These are phyloP conservation scores for Phaethornis superciliosus DNA, from an alignment of 2,113 vertebrate species.

Conservation along the genomic window DNA sequence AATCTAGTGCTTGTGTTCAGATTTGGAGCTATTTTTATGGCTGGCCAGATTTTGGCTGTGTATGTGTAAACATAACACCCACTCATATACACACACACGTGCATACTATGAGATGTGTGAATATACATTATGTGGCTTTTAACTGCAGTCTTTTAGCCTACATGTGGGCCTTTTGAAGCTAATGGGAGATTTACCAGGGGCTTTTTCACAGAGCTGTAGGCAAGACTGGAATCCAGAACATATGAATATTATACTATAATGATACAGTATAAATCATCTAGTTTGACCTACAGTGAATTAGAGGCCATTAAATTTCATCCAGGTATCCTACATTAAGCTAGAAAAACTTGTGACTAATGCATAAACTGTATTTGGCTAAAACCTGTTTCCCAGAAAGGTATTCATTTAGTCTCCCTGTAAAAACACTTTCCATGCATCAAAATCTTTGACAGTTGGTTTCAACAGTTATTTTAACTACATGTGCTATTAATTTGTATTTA, in stretches of 20 bases:
- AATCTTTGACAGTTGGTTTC: slow-evolving; percentile 24
- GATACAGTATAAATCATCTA: slow-evolving; percentile 2
- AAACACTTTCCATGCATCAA: background rate
- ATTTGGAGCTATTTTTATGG: background rate
- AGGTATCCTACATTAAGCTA: slow-evolving; percentile 25
- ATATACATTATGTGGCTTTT: slow-evolving; percentile 62
- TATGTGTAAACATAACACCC: slow-evolving; percentile 33
- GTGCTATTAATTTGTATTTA: background rate
- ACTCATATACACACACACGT: slow-evolving; percentile 34
- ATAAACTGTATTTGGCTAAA: slow-evolving; percentile 51
- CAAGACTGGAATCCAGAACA: slow-evolving; percentile 54
- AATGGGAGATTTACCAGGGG: slow-evolving; percentile 73
- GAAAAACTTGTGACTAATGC: slow-evolving; percentile 60
- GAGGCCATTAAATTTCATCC: slow-evolving; percentile 53
- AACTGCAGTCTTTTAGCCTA: slow-evolving; percentile 31
- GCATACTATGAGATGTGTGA: slow-evolving; percentile 9
- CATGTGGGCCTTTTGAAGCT: slow-evolving; percentile 67
- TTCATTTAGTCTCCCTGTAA: background rate
- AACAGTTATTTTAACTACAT: slow-evolving; percentile 9
- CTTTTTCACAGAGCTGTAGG: slow-evolving; percentile 71
- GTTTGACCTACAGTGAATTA: slow-evolving; percentile 57
- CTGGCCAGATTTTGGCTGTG: slow-evolving; percentile 12
- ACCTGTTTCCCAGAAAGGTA: slow-evolving; percentile 27
- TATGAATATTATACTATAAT: slow-evolving; percentile 50
- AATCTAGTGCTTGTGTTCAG: background rate